Evolutionary conservation across 2,888 invertebrate species (phyloP), one percentile per base, ranked within the genome.

Genomic region (Heliconius hortense): DNA sequence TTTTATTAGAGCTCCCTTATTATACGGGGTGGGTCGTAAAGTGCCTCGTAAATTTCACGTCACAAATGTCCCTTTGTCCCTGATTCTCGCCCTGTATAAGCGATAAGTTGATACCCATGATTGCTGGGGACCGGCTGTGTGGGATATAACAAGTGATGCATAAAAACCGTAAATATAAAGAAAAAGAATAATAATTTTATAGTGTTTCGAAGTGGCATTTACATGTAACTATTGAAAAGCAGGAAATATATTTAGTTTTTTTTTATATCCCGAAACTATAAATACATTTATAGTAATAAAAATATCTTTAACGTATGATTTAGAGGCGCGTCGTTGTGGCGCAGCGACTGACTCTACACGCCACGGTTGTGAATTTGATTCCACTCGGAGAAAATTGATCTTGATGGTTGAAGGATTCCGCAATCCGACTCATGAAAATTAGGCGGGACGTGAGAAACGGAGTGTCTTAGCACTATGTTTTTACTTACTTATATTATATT

Each of bases 41-140:
- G 87, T 87, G 89, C 82, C 89, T 89, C 92, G 89, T 92, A 93
- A 92, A 92, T 91, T 91, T 86, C 82, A 82, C 87, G 88, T 88
- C 91, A 89, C 91, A 90, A 91, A 90, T 90, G 90, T 89, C 83
- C 79, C 90, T 88, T 90, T 90, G 91, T 91, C 86, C 80, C 73
- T 80, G 80, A 79, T 64, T 77, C 84, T 67, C 78, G 80, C 75
- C 76, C 72, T 72, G 74, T 76, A 87, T 84, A 79, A 82, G 82
- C 86, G 88, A 89, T 89, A 89, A 89, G 82, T 76, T 72, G 76
- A 48, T 74, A 71, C 69, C 56, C 75, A 70, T 66, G 73, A 76
- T 72, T 64, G 59, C 66, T 62, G 60, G 75, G 72, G 75, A 72
- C 60, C 48, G 59, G 56, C 72, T 67, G 70, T 35, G 31, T 24